Conservation (phyloP, 2,888 invertebrate genomes). For the Drosophila neoperkinsi region DNA sequence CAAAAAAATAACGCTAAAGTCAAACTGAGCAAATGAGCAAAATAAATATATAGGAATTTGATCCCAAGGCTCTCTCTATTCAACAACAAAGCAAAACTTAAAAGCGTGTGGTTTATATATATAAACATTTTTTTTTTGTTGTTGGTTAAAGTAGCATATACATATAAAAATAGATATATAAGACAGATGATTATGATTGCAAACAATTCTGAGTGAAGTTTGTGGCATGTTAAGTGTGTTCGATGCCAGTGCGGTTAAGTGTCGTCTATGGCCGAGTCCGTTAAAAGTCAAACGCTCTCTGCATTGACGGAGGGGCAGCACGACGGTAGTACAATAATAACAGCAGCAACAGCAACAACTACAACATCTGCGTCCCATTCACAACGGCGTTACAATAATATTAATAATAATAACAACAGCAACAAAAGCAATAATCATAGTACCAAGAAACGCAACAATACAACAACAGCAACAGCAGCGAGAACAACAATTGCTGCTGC, state of each 20-base stretch:
- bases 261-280: conserved; percentile 97
- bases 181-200: conserved; percentile 36
- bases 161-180: conserved; percentile 11
- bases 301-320: conserved; percentile 89
- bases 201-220: conserved; percentile 51
- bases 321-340: conserved; percentile 72
- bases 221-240: conserved; percentile 85
- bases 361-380: conserved; percentile 39
- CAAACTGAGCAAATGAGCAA: conserved; percentile 1
- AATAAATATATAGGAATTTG: neutral
- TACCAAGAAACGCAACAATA: conserved; percentile 41
- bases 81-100: conserved; percentile 4
- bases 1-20: neutral
- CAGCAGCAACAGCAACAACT: conserved; percentile 55
- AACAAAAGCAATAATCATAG: conserved; percentile 52
- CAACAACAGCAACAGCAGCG: conserved; percentile 31
- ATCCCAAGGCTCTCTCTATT: conserved; percentile 6
- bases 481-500: conserved; percentile 23
- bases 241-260: conserved; percentile 89
- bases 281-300: conserved; percentile 91
- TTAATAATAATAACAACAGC: conserved; percentile 37
- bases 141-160: conserved; percentile 4
- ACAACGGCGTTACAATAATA: conserved; percentile 40
- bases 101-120: conserved; percentile 10
- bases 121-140: neutral